Base-by-base conservation (phyloP, 2,113 vertebrate genomes). In the Corythoichthys haematopterus region DNA sequence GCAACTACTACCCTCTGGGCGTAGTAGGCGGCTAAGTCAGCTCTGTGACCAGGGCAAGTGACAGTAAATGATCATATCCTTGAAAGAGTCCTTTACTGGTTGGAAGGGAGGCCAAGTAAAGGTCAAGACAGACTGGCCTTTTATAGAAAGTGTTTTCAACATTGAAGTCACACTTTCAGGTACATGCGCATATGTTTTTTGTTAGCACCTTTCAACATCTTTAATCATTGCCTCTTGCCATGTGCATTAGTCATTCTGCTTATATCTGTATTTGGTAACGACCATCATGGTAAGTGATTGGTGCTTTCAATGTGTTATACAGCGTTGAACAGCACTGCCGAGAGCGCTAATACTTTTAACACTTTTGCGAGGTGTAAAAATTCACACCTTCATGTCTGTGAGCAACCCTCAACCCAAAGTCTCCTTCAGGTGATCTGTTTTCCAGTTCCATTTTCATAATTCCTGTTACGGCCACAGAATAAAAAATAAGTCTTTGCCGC, bases 51-150 rank as follows among this genome's bases (percentile, higher is more conserved):
- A 68, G 84, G 82, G 79, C 75, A 69, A 76, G 80, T 74, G 55
- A 74, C 75, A 76, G 81, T 84, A 85, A 89, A 90, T 80, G 84
- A 88, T 89, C 83, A 87, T 85, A 86, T 86, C 84, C 83, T 83
- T 80, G 71, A 88, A 88, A 75, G 71, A 80, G 78, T 75, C 75
- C 52, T 71, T 84, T 70, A 76, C 80, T 82, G 85, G 79, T 78
- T 43, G 50, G 43, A 65, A 37, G 40, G 13, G 60, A 75, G 81
- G 84, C 72, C 82, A 81, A 53, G 73, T n/a, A 69, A 64, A 84
- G 89, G 87, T 88, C 87, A 87, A 51, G 53, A 74, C 68, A 66
- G 78, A 80, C 36, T 58, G 76, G 70, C 53, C 63, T 47, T 47
- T 45, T 72, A 80, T 20, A 57, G 66, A 73, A 67, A 55, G 64